Evolutionary conservation across 2,888 invertebrate species (phyloP), one percentile per base, ranked within the genome.

Genomic region (Acanthosepion pharaonis): DNA sequence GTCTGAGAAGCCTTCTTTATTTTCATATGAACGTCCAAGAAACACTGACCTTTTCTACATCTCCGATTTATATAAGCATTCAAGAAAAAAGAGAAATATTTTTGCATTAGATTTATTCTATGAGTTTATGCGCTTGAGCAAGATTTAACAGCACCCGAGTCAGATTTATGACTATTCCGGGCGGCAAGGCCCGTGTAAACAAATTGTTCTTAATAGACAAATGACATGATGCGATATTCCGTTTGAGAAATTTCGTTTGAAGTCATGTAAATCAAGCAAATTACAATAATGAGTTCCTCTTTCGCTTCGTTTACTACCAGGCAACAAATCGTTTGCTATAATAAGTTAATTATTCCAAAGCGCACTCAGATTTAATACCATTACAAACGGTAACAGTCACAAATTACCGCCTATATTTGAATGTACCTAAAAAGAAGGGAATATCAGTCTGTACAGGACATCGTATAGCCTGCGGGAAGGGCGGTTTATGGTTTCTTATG

Each of bases 271-370:
- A 78, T 28, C 78, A n/a, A 78, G 78, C 78, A 78, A 78, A 78
- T 78, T n/a, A 78, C 11, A 0, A 0, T 78, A 78, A 78, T 78
- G n/a, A 28, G 78, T 78, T 78, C 8, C 15, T 78, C n/a, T n/a
- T 28, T n/a, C 28, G 78, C 28, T n/a, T 78, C 78, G 78, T 78
- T n/a, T 78, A n/a, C 1, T 8, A 78, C 15, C 9, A n/a, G 78
- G n/a, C 78, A 78, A n/a, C 28, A 28, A 28, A n/a, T 78, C 28
- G n/a, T n/a, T 78, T 28, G 78, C n/a, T 11, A 78, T 78, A n/a
- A 78, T 78, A 78, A 78, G 78, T 78, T 78, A 78, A 78, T 78
- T 78, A 78, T 78, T 78, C 28, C n/a, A 78, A 78, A 78, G 78
- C 15, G 78, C 78, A 78, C 11, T 78, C 28, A 11, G 28, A n/a